Evolutionary conservation across 2,797 vertebrate genomes (phyloP).

Genomic region (Gymnothorax reevesii): DNA sequence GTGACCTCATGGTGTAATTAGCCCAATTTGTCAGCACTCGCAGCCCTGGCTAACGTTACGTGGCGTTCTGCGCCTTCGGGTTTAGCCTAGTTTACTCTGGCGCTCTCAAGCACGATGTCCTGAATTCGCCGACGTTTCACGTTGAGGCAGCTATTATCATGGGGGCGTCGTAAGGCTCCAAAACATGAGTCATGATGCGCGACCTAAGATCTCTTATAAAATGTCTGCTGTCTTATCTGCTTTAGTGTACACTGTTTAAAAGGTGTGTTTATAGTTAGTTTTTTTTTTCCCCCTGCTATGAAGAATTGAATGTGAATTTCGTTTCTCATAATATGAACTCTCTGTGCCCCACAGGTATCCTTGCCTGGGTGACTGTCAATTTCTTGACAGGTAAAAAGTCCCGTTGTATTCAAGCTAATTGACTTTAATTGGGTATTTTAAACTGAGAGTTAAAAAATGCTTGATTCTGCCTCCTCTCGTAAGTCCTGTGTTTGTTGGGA

Average conservation of each 20-base stretch:
- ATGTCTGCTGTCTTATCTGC: background rate
- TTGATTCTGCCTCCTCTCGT: background rate
- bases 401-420: background rate
- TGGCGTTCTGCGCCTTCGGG: background rate
- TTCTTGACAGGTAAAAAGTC: slow-evolving; percentile 85
- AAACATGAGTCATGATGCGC: background rate
- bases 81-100: background rate
- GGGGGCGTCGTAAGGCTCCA: background rate
- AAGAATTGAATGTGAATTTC: background rate
- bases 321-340: slow-evolving; percentile 12
- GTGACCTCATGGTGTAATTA: slow-evolving; percentile 44
- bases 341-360: slow-evolving; percentile 78
- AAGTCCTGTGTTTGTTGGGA: background rate
- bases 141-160: background rate
- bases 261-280: slow-evolving; percentile 23
- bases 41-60: slow-evolving; percentile 28
- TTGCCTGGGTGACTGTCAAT: slow-evolving; percentile 96
- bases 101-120: slow-evolving; percentile 11
- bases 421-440: background rate
- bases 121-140: background rate
- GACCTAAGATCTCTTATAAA: background rate
- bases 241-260: background rate
- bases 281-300: slow-evolving; percentile 36
- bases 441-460: background rate
- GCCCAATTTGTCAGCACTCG: slow-evolving; percentile 58